Conservation (phyloP, 53 echinoderm and acorn worm species). For the Paracentrotus lividus region DNA sequence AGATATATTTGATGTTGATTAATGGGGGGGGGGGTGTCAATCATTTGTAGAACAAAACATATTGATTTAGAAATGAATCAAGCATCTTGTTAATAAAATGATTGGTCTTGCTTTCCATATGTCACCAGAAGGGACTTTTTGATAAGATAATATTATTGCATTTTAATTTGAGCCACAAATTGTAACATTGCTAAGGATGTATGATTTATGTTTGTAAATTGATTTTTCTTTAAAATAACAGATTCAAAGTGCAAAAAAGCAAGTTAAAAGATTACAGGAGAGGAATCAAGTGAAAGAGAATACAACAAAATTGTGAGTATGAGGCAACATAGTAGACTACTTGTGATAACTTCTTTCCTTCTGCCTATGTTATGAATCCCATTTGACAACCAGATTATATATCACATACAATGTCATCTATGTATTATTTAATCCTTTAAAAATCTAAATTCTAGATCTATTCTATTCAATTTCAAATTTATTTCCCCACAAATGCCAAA, state of each 20-base stretch:
- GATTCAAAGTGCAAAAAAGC: conserved; percentile 97
- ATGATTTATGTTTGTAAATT: conserved; percentile 2
- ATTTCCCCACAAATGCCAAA: too few relatives aligned
- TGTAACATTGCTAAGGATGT: not conserved
- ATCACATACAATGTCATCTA: too few relatives aligned
- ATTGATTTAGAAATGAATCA: not conserved
- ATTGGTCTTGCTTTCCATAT: too few relatives aligned
- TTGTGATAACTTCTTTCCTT: too few relatives aligned
- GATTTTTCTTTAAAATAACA: conserved; percentile 55
- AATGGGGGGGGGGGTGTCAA: too few relatives aligned
- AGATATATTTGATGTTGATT: too few relatives aligned
- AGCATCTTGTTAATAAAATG: not conserved
- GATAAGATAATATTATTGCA: not conserved
- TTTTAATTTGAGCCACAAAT: not conserved
- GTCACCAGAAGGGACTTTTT: not conserved
- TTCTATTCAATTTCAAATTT: too few relatives aligned
- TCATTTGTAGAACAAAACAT: too few relatives aligned
- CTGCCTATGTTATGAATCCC: too few relatives aligned
- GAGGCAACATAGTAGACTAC: not conserved
- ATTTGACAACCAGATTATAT: too few relatives aligned
- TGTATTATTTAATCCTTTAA: too few relatives aligned
- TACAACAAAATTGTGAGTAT: conserved; percentile 96
- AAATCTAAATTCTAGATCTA: too few relatives aligned
- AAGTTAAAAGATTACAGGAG: conserved; percentile 95
- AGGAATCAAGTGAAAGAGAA: conserved; percentile 96